Evolutionary conservation across 2,888 invertebrate genomes (phyloP).

Genomic region (Catotricha subobsoleta): DNA sequence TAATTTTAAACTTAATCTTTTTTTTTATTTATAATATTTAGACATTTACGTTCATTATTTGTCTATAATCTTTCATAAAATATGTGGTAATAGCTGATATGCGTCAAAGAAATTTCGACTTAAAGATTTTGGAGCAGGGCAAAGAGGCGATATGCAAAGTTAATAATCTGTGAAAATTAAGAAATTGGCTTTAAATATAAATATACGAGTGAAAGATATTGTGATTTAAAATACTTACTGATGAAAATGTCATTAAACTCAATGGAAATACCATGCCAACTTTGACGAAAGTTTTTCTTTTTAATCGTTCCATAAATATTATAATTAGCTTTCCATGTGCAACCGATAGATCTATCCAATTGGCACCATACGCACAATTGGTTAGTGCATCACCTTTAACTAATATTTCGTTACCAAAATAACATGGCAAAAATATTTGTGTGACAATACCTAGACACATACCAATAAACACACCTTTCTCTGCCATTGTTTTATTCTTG

Average conservation of each 20-base stretch:
- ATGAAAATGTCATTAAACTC: slow-evolving; percentile 20
- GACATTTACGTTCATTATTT: too few species aligned
- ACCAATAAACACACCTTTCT: background rate
- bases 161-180: slow-evolving; percentile 17
- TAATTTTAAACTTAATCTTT: too few species aligned
- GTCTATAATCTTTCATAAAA: too few species aligned
- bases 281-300: slow-evolving; percentile 16
- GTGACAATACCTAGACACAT: background rate
- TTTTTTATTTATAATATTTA: too few species aligned
- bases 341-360: slow-evolving; percentile 17
- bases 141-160: slow-evolving; percentile 21
- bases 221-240: slow-evolving; percentile 13
- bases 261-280: slow-evolving; percentile 21
- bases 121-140: slow-evolving; percentile 15
- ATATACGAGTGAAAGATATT: background rate
- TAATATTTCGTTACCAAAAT: slow-evolving; percentile 21
- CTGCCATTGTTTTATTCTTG: too few species aligned
- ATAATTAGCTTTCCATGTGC: slow-evolving; percentile 17
- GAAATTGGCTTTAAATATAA: background rate
- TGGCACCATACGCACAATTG: slow-evolving; percentile 17
- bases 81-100: too few species aligned
- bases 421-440: slow-evolving; percentile 23
- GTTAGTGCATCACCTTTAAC: slow-evolving; percentile 16
- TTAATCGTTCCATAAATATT: slow-evolving; percentile 20
- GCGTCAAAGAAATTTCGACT: too few species aligned